phyloP scores from a whole-genome alignment of 2,888 invertebrate genomes.

The Scotopteryx bipunctaria region DNA sequence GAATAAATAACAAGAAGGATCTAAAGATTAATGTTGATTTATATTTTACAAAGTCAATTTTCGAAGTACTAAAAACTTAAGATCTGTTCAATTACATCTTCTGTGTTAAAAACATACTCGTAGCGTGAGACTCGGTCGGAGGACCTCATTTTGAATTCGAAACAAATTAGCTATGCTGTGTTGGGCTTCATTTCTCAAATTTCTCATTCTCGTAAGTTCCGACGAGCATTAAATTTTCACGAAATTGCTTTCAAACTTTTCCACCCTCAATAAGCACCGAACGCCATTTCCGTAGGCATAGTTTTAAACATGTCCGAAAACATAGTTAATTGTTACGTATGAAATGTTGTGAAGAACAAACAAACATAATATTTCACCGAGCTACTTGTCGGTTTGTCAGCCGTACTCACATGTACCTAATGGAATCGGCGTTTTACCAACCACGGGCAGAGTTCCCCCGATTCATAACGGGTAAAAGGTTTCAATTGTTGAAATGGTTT shows the following conservation, averaged over 20 bases:
- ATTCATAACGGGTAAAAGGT: slow-evolving; percentile 47
- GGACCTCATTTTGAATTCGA: slow-evolving; percentile 68
- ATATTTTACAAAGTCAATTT: too few relatives aligned
- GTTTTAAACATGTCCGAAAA: slow-evolving; percentile 53
- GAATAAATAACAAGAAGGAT: too few relatives aligned
- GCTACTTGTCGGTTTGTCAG: slow-evolving; percentile 1
- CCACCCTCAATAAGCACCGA: slow-evolving; percentile 68
- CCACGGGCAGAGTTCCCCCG: slow-evolving; percentile 27
- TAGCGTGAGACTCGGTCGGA: slow-evolving; percentile 41
- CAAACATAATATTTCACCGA: slow-evolving; percentile 16
- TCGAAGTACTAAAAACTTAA: too few relatives aligned
- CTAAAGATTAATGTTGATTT: too few relatives aligned
- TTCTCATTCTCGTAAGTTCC: slow-evolving; percentile 75
- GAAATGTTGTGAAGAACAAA: slow-evolving; percentile 19
- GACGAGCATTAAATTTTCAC: slow-evolving; percentile 77
- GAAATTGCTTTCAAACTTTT: slow-evolving; percentile 79
- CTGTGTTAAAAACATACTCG: slow-evolving; percentile 23
- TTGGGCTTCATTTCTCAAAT: slow-evolving; percentile 73
- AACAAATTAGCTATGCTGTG: slow-evolving; percentile 77
- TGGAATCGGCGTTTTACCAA: slow-evolving; percentile 35
- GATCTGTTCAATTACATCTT: background rate
- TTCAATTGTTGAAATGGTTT: slow-evolving; percentile 48
- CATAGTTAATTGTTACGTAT: slow-evolving; percentile 51
- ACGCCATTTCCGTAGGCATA: slow-evolving; percentile 72
- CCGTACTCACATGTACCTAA: slow-evolving; percentile 15